Evolutionary conservation across 2,888 invertebrate species (phyloP), one percentile per base, ranked within the genome.

Genomic region (Parnassius glacialis): DNA sequence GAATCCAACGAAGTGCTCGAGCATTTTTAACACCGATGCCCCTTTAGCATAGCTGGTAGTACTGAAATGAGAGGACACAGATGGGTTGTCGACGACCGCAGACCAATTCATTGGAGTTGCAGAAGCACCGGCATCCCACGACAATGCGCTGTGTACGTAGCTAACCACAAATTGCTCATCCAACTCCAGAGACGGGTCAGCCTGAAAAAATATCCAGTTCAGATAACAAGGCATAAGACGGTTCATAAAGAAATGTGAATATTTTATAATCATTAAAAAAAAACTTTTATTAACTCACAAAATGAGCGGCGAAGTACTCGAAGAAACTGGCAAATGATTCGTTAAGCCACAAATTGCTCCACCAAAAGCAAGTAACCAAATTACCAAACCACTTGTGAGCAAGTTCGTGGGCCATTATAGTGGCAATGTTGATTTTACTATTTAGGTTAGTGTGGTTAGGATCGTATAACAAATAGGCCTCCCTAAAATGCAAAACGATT

Each of bases 321-420:
- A 95, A 95, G 81, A 93, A 95, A 59, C 93, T 93, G 0, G 95
- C 95, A 66, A 94, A 95, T 10, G 93, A 94, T 78, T 94, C 94
- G 72, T 94, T 94, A 0, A 96, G 86, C 95, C 95, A 96, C 42
- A 94, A 87, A 73, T 94, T 94, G 63, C 94, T 92, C 96, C 96
- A 96, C 95, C 95, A 95, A 74, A 94, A 93, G 66, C 94, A 93
- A 0, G 96, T 95, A n/a, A 96, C 94, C 56, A 95, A 84, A 79
- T 96, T 95, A 9, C 96, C 96, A 75, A 96, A 96, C 96, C 96
- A 96, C 81, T 95, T 95, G 82, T 97, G 97, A 0, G 95, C 94
- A 52, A 96, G 81, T 78, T 97, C 97, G 78, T 97, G 97, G 0
- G 95, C 94, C 64, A 94, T 88, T 9, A 93, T 92, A 0, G 93